Evolutionary conservation across 2,888 invertebrate genomes (phyloP).

Genomic region (Diadegma fenestrale): DNA sequence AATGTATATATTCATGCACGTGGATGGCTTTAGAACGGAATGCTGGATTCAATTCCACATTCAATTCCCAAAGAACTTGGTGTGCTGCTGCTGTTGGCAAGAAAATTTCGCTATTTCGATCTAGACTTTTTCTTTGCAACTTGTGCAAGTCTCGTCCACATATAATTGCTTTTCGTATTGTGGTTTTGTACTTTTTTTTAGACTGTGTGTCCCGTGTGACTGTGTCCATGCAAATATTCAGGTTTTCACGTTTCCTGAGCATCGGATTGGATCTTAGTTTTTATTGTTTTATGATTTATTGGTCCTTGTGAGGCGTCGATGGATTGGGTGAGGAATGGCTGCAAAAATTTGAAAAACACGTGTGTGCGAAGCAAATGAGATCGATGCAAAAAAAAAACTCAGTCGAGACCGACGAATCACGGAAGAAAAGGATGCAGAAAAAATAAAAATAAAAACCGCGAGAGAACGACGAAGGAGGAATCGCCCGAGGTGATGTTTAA

Average conservation of each 20-base stretch:
- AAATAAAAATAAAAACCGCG: conserved; percentile 13
- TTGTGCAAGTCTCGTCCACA: conserved; percentile 2
- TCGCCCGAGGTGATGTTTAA: conserved; percentile 78
- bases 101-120: conserved; percentile 32
- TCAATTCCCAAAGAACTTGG: conserved; percentile 40
- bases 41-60: conserved; percentile 54
- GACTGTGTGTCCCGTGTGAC: too few species aligned
- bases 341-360: too few species aligned
- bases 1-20: conserved; percentile 12
- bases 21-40: conserved; percentile 35
- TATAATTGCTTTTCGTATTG: conserved; percentile 34
- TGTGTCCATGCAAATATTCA: not conserved
- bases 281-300: not conserved
- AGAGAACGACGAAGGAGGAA: conserved; percentile 32
- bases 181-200: not conserved
- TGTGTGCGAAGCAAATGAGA: conserved; percentile 19
- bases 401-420: not conserved
- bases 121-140: conserved; percentile 39
- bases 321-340: not conserved
- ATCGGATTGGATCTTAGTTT: too few species aligned
- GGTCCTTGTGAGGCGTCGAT: not conserved
- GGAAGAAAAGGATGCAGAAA: conserved; percentile 6
- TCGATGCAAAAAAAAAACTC: conserved; percentile 21
- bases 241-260: too few species aligned
- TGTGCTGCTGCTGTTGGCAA: not conserved